Percentiles rank a stretch among this genome's conserved stretches.
Conservation (phyloP, 37 sponge, comb jelly and placozoan species). For the Cliona cf. orientalis region DNA sequence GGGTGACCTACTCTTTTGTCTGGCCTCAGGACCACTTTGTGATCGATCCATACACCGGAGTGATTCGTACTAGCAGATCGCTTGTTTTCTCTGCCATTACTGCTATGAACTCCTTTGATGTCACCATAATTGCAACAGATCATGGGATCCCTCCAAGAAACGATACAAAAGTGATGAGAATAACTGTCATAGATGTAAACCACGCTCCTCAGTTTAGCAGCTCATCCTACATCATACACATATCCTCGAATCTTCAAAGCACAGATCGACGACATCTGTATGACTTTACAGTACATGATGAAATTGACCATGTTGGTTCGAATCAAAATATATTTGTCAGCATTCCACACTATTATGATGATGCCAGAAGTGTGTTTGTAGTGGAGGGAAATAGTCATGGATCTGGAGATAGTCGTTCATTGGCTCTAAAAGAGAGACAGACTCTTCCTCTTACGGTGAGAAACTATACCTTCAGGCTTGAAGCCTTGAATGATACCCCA, state of each 20-base stretch:
- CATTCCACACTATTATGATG: constrained; percentile 47
- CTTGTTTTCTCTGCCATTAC: not conserved
- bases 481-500: constrained; percentile 17
- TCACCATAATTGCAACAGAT: constrained; percentile 39
- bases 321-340: too few species aligned
- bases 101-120: not conserved
- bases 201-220: constrained; percentile 50
- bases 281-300: not conserved
- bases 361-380: constrained; percentile 3
- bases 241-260: constrained; percentile 14
- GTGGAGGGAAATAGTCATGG: not conserved
- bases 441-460: not conserved
- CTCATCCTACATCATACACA: not conserved
- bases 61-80: constrained; percentile 6
- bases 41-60: constrained; percentile 51
- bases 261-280: constrained; percentile 23
- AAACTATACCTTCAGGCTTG: constrained; percentile 35
- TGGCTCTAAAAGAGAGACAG: not conserved
- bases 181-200: constrained; percentile 46
- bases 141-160: constrained; percentile 30
- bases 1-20: constrained; percentile 35
- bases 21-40: constrained; percentile 18
- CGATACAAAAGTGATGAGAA: not conserved
- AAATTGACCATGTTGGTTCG: too few species aligned
- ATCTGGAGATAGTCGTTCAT: not conserved